Percentiles rank a stretch among this genome's conserved stretches.
These are phyloP conservation scores for Microtus richardsoni DNA, from an alignment of 2,113 vertebrate species.

Conservation along the genomic window DNA sequence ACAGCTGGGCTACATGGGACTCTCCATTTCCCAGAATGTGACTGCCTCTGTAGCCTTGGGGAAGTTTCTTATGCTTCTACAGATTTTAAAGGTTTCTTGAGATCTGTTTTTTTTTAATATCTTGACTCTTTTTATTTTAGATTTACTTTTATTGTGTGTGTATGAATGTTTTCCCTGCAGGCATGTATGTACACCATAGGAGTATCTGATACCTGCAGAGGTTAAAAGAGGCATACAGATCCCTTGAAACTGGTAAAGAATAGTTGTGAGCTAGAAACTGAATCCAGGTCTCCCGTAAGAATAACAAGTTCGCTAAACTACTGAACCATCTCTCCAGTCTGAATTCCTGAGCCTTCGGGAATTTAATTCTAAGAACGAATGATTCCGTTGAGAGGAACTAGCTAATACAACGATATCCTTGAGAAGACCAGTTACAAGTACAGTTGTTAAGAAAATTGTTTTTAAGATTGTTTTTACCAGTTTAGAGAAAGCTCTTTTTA, in stretches of 20 bases:
- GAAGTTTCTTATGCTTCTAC: background rate
- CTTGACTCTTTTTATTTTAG: background rate
- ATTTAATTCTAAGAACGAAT: background rate
- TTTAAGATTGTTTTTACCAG: constrained; percentile 29
- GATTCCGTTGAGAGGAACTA: background rate
- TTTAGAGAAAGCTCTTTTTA: background rate
- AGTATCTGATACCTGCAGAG: background rate
- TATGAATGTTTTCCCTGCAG: background rate
- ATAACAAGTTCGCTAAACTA: background rate
- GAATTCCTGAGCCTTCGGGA: background rate
- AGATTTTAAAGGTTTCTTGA: background rate
- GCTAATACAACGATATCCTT: background rate
- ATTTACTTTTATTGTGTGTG: background rate
- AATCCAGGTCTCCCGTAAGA: too few species aligned
- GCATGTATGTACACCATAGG: background rate
- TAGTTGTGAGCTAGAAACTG: background rate
- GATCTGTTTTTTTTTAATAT: background rate
- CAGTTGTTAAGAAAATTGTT: constrained; percentile 36
- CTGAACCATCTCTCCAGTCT: background rate
- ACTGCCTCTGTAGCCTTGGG: background rate
- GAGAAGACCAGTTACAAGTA: background rate
- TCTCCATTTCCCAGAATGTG: too few species aligned
- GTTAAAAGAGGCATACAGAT: background rate
- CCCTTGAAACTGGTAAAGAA: background rate
- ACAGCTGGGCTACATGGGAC: too few species aligned